These are phyloP conservation scores for Camelus bactrianus DNA, from an alignment of 2,113 vertebrate species.

Conservation along the genomic window DNA sequence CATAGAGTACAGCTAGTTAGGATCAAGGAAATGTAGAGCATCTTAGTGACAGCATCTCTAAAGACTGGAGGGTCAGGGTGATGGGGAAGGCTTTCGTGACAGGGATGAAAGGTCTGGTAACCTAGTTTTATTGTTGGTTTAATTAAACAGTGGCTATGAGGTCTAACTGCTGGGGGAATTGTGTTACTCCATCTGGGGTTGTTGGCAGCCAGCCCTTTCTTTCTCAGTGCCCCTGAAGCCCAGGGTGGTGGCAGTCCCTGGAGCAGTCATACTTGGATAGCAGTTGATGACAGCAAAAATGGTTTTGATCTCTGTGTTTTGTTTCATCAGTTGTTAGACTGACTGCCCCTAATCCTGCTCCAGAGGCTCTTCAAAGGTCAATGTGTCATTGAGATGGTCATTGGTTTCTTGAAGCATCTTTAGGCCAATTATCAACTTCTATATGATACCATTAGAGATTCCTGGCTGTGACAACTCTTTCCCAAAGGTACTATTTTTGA, in stretches of 20 bases:
- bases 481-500: not conserved
- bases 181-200: not conserved
- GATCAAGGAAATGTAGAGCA: not conserved
- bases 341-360: constrained; percentile 90
- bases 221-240: not conserved
- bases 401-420: constrained; percentile 95
- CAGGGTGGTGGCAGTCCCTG: not conserved
- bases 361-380: constrained; percentile 91
- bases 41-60: not conserved
- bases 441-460: constrained; percentile 2
- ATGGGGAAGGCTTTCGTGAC: not conserved
- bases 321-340: constrained; percentile 94
- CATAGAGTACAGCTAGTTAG: not conserved
- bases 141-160: not conserved
- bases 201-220: not conserved
- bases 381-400: constrained; percentile 93
- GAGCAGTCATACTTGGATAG: constrained; percentile 88
- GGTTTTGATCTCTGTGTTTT: constrained; percentile 94
- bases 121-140: not conserved
- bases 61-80: not conserved
- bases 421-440: constrained; percentile 84
- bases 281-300: constrained; percentile 91
- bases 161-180: not conserved
- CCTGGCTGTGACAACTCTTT: constrained; percentile 54
- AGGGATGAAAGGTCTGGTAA: not conserved